A percentile compares a stretch with the other conserved stretches of the same genome.
Evolutionary conservation across 2,888 invertebrate species (phyloP).

Genomic region (Salpingus planirostris): DNA sequence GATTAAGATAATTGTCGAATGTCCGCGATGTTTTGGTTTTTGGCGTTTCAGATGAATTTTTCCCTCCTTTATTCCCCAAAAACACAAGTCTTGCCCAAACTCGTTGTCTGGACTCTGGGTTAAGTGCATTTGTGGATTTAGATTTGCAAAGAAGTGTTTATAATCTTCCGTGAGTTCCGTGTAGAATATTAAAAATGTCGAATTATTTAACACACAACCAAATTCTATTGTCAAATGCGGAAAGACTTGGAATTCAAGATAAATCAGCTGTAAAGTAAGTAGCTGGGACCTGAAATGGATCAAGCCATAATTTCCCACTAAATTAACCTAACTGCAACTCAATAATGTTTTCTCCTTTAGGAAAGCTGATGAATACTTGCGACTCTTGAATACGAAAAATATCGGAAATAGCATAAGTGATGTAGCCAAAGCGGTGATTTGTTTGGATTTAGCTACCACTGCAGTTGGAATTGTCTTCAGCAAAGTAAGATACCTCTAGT

Average conservation of each 20-base stretch:
- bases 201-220: conserved; percentile 6
- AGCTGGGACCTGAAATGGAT: conserved; percentile 2
- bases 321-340: too few species aligned
- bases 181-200: neutral
- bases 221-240: conserved; percentile 14
- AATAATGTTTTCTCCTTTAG: conserved; percentile 36
- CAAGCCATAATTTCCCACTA: neutral
- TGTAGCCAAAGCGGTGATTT: conserved; percentile 51
- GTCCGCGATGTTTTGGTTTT: too few species aligned
- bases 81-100: too few species aligned
- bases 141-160: conserved; percentile 1
- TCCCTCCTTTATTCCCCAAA: too few species aligned
- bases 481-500: conserved; percentile 33
- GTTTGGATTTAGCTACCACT: conserved; percentile 51
- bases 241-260: conserved; percentile 19
- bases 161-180: conserved; percentile 1
- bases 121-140: too few species aligned
- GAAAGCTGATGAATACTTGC: conserved; percentile 48
- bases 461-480: conserved; percentile 47
- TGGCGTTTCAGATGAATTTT: too few species aligned
- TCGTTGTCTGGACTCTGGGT: too few species aligned
- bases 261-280: conserved; percentile 19
- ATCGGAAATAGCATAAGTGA: conserved; percentile 44
- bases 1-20: too few species aligned
- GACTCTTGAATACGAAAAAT: conserved; percentile 44